Base-by-base conservation (phyloP, 2,888 invertebrate genomes). In the Torymus aiolomorphi region DNA sequence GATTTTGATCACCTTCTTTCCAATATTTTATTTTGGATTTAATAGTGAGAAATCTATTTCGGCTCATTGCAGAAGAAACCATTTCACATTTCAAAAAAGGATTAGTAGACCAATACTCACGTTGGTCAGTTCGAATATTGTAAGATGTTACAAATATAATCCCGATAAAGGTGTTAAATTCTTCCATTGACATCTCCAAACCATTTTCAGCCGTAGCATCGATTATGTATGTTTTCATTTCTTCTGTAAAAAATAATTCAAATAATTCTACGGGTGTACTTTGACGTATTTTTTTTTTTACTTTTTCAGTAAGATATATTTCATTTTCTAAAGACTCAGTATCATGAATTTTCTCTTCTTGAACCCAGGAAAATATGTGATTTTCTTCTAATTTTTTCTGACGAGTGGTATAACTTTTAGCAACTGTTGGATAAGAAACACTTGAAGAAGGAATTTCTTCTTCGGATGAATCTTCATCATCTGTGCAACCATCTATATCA, bases 31-130 rank as follows among this genome's bases (percentile, higher is more conserved):
- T 20, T 63, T 63, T 63, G n/a, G 63, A 63, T 49, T 63, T 63
- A 4, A 63, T 42, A 20, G 18, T 42, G 2, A n/a, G 42, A 49
- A 63, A 63, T 20, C 10, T 49, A 42, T 18, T 42, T 42, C 63
- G 49, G 14, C 42, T 63, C 63, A 63, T 63, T 63, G 63, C 63
- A 49, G 63, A 63, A 42, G 63, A 63, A 18, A 49, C 63, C 42
- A 63, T 5, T 49, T 63, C 63, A 42, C 42, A 49, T 49, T 63
- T 63, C 42, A n/a, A 63, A 63, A 63, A 16, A 11, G 42, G 5
- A 63, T 63, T 49, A 42, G 8, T 20, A 63, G 63, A 63, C 63
- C 42, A 42, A 49, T n/a, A 63, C 12, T 63, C 63, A 49, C n/a
- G n/a, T 63, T 63, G 63, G n/a, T 63, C 20, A 49, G 13, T 5